Evolutionary conservation across 1,140 invertebrate species (phyloP).

Genomic region (Brachionus koreanus): DNA sequence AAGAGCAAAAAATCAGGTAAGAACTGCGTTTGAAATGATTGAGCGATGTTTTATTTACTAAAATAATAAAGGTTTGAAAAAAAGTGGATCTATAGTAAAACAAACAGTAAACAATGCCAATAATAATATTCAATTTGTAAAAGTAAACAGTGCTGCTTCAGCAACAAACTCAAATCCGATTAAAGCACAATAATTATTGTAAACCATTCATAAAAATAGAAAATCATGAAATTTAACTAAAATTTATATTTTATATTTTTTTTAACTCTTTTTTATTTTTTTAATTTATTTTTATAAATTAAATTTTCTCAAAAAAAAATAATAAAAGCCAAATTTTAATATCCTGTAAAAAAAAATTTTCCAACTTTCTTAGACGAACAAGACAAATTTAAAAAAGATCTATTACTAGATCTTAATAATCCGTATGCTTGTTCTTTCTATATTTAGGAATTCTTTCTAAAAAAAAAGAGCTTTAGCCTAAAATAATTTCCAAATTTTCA

Average conservation of each 20-base stretch:
- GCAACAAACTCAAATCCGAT: not conserved
- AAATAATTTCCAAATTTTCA: too few relatives aligned
- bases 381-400: not conserved
- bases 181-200: constrained; percentile 22
- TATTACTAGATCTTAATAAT: not conserved
- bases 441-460: not conserved
- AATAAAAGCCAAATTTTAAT: not conserved
- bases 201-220: not conserved
- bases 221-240: not conserved
- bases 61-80: not conserved
- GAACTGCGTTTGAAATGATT: not conserved
- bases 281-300: not conserved
- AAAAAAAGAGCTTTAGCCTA: not conserved
- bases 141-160: constrained; percentile 34
- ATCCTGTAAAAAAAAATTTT: not conserved
- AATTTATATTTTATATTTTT: not conserved
- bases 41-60: not conserved
- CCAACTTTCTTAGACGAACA: not conserved
- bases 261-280: not conserved
- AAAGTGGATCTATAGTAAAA: not conserved
- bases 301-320: not conserved
- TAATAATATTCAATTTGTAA: constrained; percentile 33
- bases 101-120: constrained; percentile 37
- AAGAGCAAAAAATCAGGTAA: constrained; percentile 3
- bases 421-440: not conserved